Percentiles rank a stretch among this genome's conserved stretches.
These are phyloP conservation scores for Macquaria ambigua DNA, from an alignment of 2,113 vertebrate species.

Conservation along the genomic window DNA sequence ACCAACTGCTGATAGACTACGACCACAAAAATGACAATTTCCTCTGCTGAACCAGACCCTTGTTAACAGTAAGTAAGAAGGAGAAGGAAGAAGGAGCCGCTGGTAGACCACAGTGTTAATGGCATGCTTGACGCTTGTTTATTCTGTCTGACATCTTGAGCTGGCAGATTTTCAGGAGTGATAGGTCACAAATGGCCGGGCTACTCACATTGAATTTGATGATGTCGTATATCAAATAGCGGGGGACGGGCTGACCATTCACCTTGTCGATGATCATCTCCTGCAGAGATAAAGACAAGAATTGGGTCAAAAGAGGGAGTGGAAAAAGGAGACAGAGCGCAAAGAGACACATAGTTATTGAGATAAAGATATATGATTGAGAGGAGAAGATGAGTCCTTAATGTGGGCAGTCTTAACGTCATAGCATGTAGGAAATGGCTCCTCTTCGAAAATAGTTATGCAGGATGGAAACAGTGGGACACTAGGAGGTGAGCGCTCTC, in stretches of 20 bases:
- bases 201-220: slow-evolving; percentile 98
- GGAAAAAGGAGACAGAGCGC: too few relatives aligned
- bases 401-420: background rate
- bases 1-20: background rate
- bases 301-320: background rate
- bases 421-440: background rate
- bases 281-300: slow-evolving; percentile 82
- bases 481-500: slow-evolving; percentile 24
- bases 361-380: background rate
- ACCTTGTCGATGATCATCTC: slow-evolving; percentile 99
- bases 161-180: slow-evolving; percentile 3
- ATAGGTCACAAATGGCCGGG: slow-evolving; percentile 13
- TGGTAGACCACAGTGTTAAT: background rate
- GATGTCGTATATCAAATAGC: slow-evolving; percentile 99
- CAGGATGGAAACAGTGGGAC: slow-evolving; percentile 13
- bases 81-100: slow-evolving; percentile 3
- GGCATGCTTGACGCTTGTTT: background rate
- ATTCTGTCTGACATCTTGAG: slow-evolving; percentile 19
- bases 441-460: slow-evolving; percentile 8
- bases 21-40: slow-evolving; percentile 20
- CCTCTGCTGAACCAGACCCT: background rate
- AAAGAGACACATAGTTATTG: background rate
- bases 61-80: background rate
- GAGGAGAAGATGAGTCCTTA: background rate
- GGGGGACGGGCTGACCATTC: slow-evolving; percentile 95